A percentile compares a stretch with the other conserved stretches of the same genome.
Conservation (phyloP, 2,888 invertebrate genomes). For the Rhaphigaster nebulosa region DNA sequence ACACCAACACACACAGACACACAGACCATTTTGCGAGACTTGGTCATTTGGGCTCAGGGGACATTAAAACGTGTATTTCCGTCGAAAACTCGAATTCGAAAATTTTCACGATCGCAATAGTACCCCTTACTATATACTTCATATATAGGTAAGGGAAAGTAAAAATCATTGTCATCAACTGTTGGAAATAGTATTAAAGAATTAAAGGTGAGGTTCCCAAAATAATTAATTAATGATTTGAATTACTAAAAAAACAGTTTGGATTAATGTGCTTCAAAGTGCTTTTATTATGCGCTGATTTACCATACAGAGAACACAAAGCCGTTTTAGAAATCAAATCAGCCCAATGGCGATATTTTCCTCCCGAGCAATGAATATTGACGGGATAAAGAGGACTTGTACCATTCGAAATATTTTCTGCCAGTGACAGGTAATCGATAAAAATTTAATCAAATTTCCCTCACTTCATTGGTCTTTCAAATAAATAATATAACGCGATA, state of each 20-base stretch:
- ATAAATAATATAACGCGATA: background rate
- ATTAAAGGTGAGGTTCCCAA: background rate
- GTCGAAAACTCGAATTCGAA: no score
- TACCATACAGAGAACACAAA: background rate
- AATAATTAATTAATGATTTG: background rate
- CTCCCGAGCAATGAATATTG: background rate
- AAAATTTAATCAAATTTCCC: background rate
- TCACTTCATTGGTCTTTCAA: background rate
- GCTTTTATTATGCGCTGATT: background rate
- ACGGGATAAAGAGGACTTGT: constrained; percentile 12
- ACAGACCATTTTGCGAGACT: no score
- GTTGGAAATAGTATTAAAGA: no score
- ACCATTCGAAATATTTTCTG: background rate
- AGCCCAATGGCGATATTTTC: background rate
- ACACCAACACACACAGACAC: no score
- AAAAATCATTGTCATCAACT: no score
- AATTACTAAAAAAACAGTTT: background rate
- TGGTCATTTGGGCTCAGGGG: no score
- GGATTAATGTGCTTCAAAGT: background rate
- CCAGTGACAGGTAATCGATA: background rate
- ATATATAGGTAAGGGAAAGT: no score
- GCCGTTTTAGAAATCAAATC: constrained; percentile 9
- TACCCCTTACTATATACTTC: no score
- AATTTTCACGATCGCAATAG: no score
- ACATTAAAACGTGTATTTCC: no score